Evolutionary conservation across 2,113 vertebrate genomes (phyloP), one percentile per base, ranked within the genome.

Genomic region (Thoracochromis brauschi): DNA sequence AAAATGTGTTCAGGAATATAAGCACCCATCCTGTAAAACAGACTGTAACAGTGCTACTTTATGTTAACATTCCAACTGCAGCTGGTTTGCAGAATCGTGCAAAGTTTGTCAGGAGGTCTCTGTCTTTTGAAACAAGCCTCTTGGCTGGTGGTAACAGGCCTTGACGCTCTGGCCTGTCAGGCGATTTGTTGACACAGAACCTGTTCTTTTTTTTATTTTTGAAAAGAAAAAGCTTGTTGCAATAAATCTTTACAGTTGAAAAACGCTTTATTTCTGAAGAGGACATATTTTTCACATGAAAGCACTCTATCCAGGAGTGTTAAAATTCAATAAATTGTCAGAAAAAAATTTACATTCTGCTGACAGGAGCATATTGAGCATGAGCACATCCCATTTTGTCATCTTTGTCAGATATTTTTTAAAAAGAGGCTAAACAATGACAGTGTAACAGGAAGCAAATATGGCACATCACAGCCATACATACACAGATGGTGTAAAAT

Each of bases 31-130:
- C 80, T 87, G 85, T 89, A 71, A 91, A 94, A 89, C 92, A 93
- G 88, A 93, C 95, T 91, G 95, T 91, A 92, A 87, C 84, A 86
- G 73, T 85, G 82, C 87, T 91, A 89, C 90, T 94, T 91, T 93
- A 89, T 88, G 86, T 80, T 75, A 86, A 88, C 93, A 93, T 94
- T 91, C 90, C 89, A 90, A 91, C 94, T 96, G 96, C 96, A 97
- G 96, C 96, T 95, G 96, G 96, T 91, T 96, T 97, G 96, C 96
- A 96, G 96, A 90, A 92, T 91, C 85, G 73, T 95, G 88, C 49
- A 38, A 94, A 49, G 84, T 95, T 91, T 91, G 89, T 92, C 65
- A 82, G 65, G 81, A 91, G 65, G 78, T 93, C 73, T 53, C 29
- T 86, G 86, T 92, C 88, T 91, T 88, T 93, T 87, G 87, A 95